These are phyloP conservation scores for Brachylomia viminalis DNA, from an alignment of 2,888 invertebrate species.

Conservation along the genomic window DNA sequence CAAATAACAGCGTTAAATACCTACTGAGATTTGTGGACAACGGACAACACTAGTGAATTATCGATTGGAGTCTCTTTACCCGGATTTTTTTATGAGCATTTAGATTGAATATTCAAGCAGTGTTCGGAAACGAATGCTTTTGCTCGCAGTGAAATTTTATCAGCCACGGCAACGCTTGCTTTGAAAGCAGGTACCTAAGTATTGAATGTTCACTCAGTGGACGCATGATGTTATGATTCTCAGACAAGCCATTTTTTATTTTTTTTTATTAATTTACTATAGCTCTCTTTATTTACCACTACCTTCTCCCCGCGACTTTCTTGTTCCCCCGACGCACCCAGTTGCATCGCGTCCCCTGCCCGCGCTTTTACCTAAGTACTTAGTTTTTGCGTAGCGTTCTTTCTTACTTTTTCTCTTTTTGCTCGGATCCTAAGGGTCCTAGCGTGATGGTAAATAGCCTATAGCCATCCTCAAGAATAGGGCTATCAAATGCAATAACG, in stretches of 20 bases:
- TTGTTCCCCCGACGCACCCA: too few relatives aligned
- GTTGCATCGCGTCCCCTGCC: too few relatives aligned
- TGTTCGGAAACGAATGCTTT: not conserved
- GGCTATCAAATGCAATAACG: too few relatives aligned
- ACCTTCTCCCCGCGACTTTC: too few relatives aligned
- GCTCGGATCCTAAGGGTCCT: too few relatives aligned
- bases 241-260: not conserved
- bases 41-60: slow-evolving; percentile 6
- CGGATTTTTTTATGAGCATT: not conserved
- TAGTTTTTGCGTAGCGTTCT: too few relatives aligned
- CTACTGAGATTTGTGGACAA: slow-evolving; percentile 7
- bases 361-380: too few relatives aligned
- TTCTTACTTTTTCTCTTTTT: too few relatives aligned
- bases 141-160: not conserved
- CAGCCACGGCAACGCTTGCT: not conserved
- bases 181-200: not conserved
- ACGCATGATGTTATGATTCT: not conserved
- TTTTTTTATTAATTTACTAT: not conserved
- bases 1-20: slow-evolving; percentile 38
- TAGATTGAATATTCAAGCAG: not conserved
- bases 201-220: not conserved
- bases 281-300: not conserved
- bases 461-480: too few relatives aligned
- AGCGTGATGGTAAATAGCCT: too few relatives aligned
- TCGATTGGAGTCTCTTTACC: not conserved